Conservation (phyloP, 2,797 vertebrate genomes). For the Enteromius unitaeniatus region DNA sequence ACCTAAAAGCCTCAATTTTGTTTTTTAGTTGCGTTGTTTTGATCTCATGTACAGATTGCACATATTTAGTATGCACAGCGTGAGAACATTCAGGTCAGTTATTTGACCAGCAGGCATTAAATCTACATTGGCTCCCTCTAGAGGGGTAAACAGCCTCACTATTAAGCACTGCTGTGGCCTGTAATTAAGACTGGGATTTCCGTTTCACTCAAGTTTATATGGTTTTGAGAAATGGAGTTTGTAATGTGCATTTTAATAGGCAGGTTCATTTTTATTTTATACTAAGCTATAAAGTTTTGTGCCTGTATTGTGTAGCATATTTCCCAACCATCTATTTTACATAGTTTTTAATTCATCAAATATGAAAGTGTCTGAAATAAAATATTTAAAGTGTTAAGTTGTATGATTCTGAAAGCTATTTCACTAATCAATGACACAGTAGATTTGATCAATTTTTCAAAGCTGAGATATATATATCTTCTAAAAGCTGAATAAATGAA, state of each 20-base stretch:
- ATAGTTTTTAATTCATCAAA: neutral
- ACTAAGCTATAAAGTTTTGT: too few relatives aligned
- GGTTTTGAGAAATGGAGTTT: neutral
- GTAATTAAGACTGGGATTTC: neutral
- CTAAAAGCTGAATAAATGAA: too few relatives aligned
- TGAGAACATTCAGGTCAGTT: conserved; percentile 5
- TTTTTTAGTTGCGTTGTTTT: neutral
- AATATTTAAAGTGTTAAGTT: neutral
- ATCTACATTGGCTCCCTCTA: conserved; percentile 47
- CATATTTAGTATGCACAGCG: neutral
- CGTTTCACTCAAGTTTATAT: neutral
- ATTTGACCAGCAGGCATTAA: conserved; percentile 24
- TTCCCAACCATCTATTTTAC: neutral
- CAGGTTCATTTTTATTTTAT: neutral
- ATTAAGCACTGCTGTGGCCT: neutral
- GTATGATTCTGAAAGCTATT: neutral
- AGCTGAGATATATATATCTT: too few relatives aligned
- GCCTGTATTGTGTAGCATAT: neutral
- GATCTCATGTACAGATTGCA: neutral
- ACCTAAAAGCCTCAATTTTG: neutral
- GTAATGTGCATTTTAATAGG: neutral
- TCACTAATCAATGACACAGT: neutral
- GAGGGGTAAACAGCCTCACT: conserved; percentile 35
- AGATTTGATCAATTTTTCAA: neutral
- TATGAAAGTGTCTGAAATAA: neutral